phyloP scores from a whole-genome alignment of 2,113 vertebrate species.

The Diglossa brunneiventris region DNA sequence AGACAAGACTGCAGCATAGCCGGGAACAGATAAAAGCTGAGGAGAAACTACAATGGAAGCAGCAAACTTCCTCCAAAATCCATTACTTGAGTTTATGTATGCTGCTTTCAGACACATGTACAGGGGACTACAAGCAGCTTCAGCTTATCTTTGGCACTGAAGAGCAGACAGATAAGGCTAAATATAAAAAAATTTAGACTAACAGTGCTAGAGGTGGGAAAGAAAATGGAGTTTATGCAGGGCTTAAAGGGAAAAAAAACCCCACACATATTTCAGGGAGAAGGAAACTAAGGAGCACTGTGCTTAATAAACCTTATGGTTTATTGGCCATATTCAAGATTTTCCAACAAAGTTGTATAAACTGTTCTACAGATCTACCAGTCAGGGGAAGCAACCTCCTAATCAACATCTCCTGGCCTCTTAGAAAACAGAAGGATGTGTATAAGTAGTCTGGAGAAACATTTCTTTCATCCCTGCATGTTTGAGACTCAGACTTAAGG shows the following conservation, averaged over 20 bases:
- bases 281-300: not conserved
- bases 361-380: not conserved
- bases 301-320: not conserved
- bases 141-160: not conserved
- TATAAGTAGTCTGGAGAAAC: not conserved
- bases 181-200: not conserved
- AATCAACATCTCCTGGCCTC: not conserved
- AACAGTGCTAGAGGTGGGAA: not conserved
- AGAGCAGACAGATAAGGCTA: not conserved
- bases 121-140: not conserved
- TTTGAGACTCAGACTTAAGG: not conserved
- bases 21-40: not conserved
- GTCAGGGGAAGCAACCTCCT: not conserved
- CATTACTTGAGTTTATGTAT: not conserved
- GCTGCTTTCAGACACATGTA: not conserved
- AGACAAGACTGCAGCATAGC: not conserved
- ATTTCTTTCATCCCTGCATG: not conserved
- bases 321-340: not conserved
- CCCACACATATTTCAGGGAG: not conserved
- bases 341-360: not conserved
- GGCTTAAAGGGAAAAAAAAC: not conserved
- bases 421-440: not conserved
- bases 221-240: not conserved
- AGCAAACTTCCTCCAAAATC: not conserved
- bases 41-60: not conserved